Percentiles rank a stretch among this genome's conserved stretches.
phyloP scores from a whole-genome alignment of 2,888 invertebrate genomes.

The Limnephilus rhombicus region DNA sequence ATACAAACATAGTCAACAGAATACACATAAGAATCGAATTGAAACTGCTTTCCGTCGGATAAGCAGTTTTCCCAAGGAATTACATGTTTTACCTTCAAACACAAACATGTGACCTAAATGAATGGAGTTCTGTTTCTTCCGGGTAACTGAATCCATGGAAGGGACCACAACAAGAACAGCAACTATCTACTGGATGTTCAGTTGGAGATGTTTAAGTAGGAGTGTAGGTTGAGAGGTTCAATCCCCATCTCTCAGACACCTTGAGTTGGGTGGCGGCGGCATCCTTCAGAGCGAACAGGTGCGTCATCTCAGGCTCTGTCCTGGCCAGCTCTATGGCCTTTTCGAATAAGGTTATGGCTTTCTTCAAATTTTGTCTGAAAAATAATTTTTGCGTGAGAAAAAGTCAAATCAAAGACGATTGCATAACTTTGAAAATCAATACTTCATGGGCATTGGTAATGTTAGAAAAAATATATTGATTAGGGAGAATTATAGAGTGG shows the following conservation, averaged over 20 bases:
- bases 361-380: constrained; percentile 87
- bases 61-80: background rate
- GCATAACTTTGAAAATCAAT: background rate
- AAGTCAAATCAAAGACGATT: background rate
- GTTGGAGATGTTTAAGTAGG: constrained; percentile 35
- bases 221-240: constrained; percentile 72
- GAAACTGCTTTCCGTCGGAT: background rate
- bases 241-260: constrained; percentile 87
- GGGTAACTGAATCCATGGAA: background rate
- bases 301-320: constrained; percentile 92
- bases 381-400: constrained; percentile 59
- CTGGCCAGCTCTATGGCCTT: constrained; percentile 92
- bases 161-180: background rate
- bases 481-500: background rate
- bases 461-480: background rate
- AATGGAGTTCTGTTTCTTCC: background rate
- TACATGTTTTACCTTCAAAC: background rate
- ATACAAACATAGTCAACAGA: background rate
- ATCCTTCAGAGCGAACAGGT: constrained; percentile 92
- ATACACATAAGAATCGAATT: background rate
- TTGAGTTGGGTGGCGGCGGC: constrained; percentile 93
- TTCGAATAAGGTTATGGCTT: constrained; percentile 91
- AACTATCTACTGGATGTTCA: constrained; percentile 30
- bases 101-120: constrained; percentile 5
- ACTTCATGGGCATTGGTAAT: background rate